Percentiles rank a stretch among this genome's conserved stretches.
Conservation (phyloP, 2,797 vertebrate genomes). For the Danio tinwini region DNA sequence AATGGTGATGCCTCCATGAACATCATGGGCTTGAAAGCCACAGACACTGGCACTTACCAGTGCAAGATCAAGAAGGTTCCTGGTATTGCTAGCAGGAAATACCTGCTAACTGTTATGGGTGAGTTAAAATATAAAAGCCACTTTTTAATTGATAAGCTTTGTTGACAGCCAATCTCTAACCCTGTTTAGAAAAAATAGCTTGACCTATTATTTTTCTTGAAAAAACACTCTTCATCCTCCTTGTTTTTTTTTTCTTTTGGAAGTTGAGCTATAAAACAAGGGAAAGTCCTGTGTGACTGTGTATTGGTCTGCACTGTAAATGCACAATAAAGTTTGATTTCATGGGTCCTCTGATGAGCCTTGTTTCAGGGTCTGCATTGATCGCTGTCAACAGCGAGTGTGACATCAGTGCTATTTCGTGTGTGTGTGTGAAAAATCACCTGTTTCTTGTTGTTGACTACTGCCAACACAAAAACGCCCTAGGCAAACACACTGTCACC, state of each 20-base stretch:
- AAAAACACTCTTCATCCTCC: not conserved
- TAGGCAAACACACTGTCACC: constrained; percentile 57
- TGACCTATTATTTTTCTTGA: not conserved
- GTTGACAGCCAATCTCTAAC: not conserved
- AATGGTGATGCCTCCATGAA: constrained; percentile 90
- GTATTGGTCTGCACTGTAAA: constrained; percentile 31
- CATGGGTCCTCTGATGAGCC: not conserved
- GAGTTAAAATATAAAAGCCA: constrained; percentile 65
- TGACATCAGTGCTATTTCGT: constrained; percentile 57
- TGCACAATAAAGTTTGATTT: constrained; percentile 33
- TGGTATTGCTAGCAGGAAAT: constrained; percentile 85
- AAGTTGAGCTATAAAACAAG: not conserved
- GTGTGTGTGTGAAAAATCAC: constrained; percentile 42
- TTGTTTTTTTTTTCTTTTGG: not conserved
- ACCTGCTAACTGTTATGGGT: constrained; percentile 90
- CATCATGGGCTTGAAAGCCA: constrained; percentile 81
- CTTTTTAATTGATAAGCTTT: not conserved
- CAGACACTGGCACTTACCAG: constrained; percentile 90
- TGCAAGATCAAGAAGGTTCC: constrained; percentile 97
- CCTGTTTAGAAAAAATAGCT: not conserved
- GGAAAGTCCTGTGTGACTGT: constrained; percentile 1
- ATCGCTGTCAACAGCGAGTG: constrained; percentile 52
- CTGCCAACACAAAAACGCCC: constrained; percentile 45
- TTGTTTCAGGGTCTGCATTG: constrained; percentile 26
- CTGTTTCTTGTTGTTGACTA: constrained; percentile 20